phyloP scores from a whole-genome alignment of 2,797 vertebrate genomes.

The Scomberomorus guttatus region DNA sequence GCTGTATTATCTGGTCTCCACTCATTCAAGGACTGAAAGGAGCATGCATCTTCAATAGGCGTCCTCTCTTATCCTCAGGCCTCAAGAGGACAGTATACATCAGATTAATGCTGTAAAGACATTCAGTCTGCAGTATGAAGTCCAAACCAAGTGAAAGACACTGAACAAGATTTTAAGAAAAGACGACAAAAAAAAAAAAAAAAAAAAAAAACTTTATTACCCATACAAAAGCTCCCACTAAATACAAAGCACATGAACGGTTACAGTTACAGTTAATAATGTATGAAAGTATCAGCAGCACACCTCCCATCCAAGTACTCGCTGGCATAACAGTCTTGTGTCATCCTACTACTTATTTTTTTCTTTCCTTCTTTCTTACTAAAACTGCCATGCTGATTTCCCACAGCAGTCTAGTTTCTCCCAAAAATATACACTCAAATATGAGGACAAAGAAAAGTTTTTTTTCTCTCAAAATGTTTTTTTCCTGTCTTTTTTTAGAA shows the following conservation, averaged over 20 bases:
- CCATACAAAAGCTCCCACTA: neutral
- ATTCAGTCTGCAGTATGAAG: neutral
- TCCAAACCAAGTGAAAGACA: neutral
- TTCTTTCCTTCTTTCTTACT: neutral
- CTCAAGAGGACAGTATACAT: neutral
- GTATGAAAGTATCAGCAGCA: neutral
- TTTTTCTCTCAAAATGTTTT: too few species aligned
- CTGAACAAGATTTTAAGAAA: neutral
- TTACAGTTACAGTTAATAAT: neutral
- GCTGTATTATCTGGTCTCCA: neutral
- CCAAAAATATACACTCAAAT: neutral
- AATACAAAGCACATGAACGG: constrained; percentile 5
- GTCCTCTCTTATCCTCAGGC: neutral
- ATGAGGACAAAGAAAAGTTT: too few species aligned
- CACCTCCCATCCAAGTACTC: neutral
- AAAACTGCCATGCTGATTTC: neutral
- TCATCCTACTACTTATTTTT: too few species aligned
- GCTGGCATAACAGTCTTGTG: neutral
- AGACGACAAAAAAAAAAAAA: neutral
- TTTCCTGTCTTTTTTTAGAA: neutral
- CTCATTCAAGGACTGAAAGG: constrained; percentile 6
- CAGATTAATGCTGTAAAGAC: neutral
- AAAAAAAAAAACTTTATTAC: constrained; percentile 14
- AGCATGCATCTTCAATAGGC: neutral
- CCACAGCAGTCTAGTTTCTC: neutral